Percentiles rank a stretch among this genome's conserved stretches.
Evolutionary conservation across 2,888 invertebrate species (phyloP).

Genomic region (Boloria euphrosyne): DNA sequence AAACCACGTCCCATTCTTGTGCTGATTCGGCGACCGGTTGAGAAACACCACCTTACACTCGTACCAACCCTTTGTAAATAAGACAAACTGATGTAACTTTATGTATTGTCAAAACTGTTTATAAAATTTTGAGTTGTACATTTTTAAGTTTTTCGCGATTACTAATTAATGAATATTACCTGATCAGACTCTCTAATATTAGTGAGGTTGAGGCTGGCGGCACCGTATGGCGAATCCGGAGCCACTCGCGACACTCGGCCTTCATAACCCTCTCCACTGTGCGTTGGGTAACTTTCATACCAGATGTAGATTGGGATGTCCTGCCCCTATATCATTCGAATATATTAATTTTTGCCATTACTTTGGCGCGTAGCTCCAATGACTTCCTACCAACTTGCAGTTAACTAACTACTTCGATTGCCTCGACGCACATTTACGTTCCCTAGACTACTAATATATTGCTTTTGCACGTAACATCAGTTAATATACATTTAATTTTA

Average conservation of each 20-base stretch:
- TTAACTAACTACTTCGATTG: conserved; percentile 39
- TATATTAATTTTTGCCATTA: conserved; percentile 45
- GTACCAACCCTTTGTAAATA: conserved; percentile 90
- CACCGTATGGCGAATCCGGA: conserved; percentile 93
- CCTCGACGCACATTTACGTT: conserved; percentile 26
- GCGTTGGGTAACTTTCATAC: conserved; percentile 98
- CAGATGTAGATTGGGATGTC: conserved; percentile 98
- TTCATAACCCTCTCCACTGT: conserved; percentile 97
- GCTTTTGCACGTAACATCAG: conserved; percentile 30
- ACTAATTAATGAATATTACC: conserved; percentile 60
- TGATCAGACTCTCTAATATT: conserved; percentile 94
- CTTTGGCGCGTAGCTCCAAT: conserved; percentile 49
- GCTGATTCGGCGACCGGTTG: conserved; percentile 95
- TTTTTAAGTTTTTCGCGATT: neutral
- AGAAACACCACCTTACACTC: conserved; percentile 97
- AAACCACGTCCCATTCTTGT: conserved; percentile 98
- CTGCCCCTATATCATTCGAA: conserved; percentile 87
- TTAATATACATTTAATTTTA: conserved; percentile 23
- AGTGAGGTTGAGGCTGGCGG: conserved; percentile 97
- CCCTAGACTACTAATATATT: conserved; percentile 28
- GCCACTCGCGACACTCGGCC: conserved; percentile 94
- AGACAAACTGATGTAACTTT: conserved; percentile 8
- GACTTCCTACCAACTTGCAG: conserved; percentile 30
- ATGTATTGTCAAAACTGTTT: too few relatives aligned
- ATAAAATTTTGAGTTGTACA: too few relatives aligned